Percentiles rank a stretch among this genome's conserved stretches.
These are phyloP conservation scores for Pseudomyrmex sp. DNA, from an alignment of 1,140 invertebrate genomes.

Conservation along the genomic window DNA sequence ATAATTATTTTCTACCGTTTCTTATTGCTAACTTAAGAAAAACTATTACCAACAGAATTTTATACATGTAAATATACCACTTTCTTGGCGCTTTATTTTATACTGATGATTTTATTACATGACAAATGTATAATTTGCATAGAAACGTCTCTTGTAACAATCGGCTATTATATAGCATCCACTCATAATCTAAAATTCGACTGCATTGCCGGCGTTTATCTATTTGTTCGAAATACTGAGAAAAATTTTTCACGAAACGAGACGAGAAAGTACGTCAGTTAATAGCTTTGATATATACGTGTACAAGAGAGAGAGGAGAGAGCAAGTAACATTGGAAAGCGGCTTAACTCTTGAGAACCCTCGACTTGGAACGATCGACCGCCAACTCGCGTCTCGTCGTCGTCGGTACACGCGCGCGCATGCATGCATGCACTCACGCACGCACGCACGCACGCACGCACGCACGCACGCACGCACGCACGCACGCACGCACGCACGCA, in stretches of 20 bases:
- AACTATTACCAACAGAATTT: no score
- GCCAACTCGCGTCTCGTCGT: slow-evolving; percentile 24
- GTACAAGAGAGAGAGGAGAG: neutral
- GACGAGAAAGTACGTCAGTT: slow-evolving; percentile 47
- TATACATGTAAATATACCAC: no score
- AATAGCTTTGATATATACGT: slow-evolving; percentile 60
- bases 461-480: neutral
- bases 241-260: slow-evolving; percentile 60
- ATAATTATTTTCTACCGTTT: no score
- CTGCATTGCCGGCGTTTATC: slow-evolving; percentile 20
- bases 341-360: slow-evolving; percentile 70
- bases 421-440: neutral
- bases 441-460: no score
- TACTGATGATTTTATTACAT: slow-evolving; percentile 23
- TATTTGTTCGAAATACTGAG: slow-evolving; percentile 30
- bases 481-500: no score
- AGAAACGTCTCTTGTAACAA: slow-evolving; percentile 37
- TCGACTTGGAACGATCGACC: slow-evolving; percentile 69
- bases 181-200: slow-evolving; percentile 49
- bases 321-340: slow-evolving; percentile 70
- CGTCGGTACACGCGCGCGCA: slow-evolving; percentile 24
- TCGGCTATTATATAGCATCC: slow-evolving; percentile 38
- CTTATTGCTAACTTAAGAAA: no score
- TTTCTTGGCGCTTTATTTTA: no score
- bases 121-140: slow-evolving; percentile 42